Evolutionary conservation across 2,888 invertebrate genomes (phyloP).

Genomic region (Aspidiotus destructor): DNA sequence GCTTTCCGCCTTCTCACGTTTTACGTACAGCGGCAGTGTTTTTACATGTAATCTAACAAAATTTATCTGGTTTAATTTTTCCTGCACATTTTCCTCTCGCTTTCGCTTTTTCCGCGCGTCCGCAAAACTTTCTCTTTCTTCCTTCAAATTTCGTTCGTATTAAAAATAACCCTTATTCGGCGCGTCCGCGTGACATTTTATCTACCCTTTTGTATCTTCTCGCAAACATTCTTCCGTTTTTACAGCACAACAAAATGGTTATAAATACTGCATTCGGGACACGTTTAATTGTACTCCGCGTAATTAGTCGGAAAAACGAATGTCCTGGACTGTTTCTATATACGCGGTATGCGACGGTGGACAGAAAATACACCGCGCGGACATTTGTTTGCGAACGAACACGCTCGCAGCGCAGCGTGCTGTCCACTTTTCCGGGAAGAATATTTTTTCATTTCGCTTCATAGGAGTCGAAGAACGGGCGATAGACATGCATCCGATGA

Average conservation of each 20-base stretch:
- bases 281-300: constrained; percentile 32
- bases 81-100: not conserved
- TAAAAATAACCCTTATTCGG: constrained; percentile 24
- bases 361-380: too few relatives aligned
- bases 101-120: too few relatives aligned
- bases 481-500: too few relatives aligned
- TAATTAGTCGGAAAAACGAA: constrained; percentile 33
- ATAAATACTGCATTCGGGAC: constrained; percentile 31
- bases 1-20: not conserved
- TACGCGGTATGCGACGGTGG: not conserved
- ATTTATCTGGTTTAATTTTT: constrained; percentile 2
- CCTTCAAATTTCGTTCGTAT: not conserved
- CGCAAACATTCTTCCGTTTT: constrained; percentile 10
- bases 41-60: not conserved
- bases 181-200: constrained; percentile 16
- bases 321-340: constrained; percentile 19
- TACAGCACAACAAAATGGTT: constrained; percentile 3
- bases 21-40: not conserved
- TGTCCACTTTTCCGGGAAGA: too few relatives aligned
- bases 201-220: constrained; percentile 28
- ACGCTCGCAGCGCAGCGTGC: too few relatives aligned
- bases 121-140: not conserved
- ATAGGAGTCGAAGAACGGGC: too few relatives aligned
- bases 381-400: too few relatives aligned
- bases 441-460: too few relatives aligned